A percentile compares a stretch with the other conserved stretches of the same genome.
These are phyloP conservation scores for Cyanocitta stelleri DNA, from an alignment of 2,113 vertebrate species.

Conservation along the genomic window DNA sequence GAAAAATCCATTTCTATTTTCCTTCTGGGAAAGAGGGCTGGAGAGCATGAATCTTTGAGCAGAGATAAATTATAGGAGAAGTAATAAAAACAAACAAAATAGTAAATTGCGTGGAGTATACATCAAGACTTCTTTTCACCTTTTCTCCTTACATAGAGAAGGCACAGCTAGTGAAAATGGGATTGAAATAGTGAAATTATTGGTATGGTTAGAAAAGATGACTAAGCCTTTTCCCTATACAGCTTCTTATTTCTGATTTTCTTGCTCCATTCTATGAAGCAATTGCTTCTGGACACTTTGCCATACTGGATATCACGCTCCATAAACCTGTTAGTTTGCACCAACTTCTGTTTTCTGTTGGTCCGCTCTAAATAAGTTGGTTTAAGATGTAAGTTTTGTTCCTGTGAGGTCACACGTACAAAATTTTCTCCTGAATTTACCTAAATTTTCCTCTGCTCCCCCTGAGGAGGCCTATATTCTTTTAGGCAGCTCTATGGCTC, in stretches of 20 bases:
- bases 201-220: background rate
- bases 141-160: background rate
- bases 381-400: background rate
- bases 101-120: background rate
- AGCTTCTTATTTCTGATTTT: background rate
- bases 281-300: background rate
- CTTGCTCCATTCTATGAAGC: background rate
- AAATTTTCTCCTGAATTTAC: background rate
- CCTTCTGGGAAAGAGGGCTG: background rate
- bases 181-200: background rate
- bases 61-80: conserved; percentile 5
- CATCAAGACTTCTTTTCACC: background rate
- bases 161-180: background rate
- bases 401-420: background rate
- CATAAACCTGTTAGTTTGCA: background rate
- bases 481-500: background rate
- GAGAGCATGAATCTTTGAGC: background rate
- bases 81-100: conserved; percentile 23
- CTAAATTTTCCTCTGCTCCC: background rate
- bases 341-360: background rate
- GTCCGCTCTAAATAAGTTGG: background rate
- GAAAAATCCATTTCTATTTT: conserved; percentile 48
- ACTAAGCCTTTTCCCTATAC: background rate
- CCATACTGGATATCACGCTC: background rate
- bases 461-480: background rate